phyloP scores from a whole-genome alignment of 2,888 invertebrate genomes.

The Autographa gamma region DNA sequence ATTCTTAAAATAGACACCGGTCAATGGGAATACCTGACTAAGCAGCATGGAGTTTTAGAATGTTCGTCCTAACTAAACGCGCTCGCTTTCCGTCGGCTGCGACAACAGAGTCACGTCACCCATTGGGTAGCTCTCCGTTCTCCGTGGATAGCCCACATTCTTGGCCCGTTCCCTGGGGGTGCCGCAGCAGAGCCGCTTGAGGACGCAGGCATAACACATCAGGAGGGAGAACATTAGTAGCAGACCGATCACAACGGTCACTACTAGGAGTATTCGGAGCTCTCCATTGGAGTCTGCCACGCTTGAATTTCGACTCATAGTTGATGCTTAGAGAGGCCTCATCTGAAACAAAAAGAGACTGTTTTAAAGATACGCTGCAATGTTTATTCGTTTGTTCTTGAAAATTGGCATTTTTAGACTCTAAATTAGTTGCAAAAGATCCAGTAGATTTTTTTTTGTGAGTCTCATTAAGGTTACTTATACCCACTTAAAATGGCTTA shows the following conservation, averaged over 20 bases:
- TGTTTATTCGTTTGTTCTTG: too few species aligned
- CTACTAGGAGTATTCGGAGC: slow-evolving; percentile 88
- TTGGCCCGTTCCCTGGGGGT: slow-evolving; percentile 84
- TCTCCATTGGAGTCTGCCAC: slow-evolving; percentile 87
- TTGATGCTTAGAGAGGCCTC: slow-evolving; percentile 56
- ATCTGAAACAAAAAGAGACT: slow-evolving; percentile 67
- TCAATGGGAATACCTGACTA: too few species aligned
- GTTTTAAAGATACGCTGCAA: background rate
- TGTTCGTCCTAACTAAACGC: slow-evolving; percentile 69
- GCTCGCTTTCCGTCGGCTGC: slow-evolving; percentile 90
- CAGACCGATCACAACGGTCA: slow-evolving; percentile 89
- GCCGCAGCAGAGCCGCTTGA: slow-evolving; percentile 90
- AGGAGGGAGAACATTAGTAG: slow-evolving; percentile 90
- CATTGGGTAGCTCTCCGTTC: slow-evolving; percentile 89
- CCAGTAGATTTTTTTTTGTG: too few species aligned
- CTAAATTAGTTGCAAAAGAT: too few species aligned
- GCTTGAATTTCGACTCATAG: slow-evolving; percentile 80
- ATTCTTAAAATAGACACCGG: too few species aligned
- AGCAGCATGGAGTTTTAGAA: background rate
- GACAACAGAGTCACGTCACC: slow-evolving; percentile 90
- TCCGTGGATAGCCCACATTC: slow-evolving; percentile 74
- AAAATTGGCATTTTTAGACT: too few species aligned
- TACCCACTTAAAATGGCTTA: too few species aligned
- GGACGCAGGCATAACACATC: slow-evolving; percentile 91
- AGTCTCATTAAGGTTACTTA: too few species aligned